Evolutionary conservation across 2,888 invertebrate species (phyloP).

Genomic region (Morpho achilles): DNA sequence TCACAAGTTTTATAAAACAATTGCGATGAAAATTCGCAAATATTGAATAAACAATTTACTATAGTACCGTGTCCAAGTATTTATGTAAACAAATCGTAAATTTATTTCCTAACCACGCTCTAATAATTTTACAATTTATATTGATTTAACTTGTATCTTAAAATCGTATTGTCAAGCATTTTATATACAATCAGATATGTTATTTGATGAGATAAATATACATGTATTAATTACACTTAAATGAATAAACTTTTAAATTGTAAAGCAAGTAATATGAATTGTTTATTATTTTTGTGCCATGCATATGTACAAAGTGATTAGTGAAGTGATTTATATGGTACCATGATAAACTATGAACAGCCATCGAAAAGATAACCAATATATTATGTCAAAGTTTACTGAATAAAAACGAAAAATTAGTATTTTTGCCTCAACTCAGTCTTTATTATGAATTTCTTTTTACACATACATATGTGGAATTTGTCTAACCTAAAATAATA

Average conservation of each 20-base stretch:
- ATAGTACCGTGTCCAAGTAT: conserved; percentile 24
- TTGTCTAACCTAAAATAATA: too few species aligned
- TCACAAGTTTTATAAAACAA: conserved; percentile 20
- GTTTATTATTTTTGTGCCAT: too few species aligned
- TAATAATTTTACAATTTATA: conserved; percentile 38
- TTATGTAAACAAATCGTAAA: conserved; percentile 25
- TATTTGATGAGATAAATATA: conserved; percentile 52
- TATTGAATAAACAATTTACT: conserved; percentile 24
- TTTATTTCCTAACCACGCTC: conserved; percentile 29
- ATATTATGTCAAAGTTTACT: conserved; percentile 21
- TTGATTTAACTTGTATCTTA: conserved; percentile 53
- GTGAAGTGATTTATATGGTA: neutral
- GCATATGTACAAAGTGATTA: conserved; percentile 18
- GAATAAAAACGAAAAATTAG: conserved; percentile 52
- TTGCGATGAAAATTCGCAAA: conserved; percentile 19
- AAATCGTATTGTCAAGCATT: conserved; percentile 76
- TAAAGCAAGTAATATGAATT: conserved; percentile 7
- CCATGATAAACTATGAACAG: neutral
- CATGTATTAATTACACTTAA: conserved; percentile 12
- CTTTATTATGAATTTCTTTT: conserved; percentile 56
- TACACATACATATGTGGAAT: too few species aligned
- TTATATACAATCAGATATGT: conserved; percentile 76
- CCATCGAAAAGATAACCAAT: conserved; percentile 20
- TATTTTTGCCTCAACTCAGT: conserved; percentile 70
- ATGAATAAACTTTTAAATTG: conserved; percentile 7